Evolutionary conservation across 1,140 invertebrate species (phyloP), one percentile per base, ranked within the genome.

Genomic region (Panonychus citri): DNA sequence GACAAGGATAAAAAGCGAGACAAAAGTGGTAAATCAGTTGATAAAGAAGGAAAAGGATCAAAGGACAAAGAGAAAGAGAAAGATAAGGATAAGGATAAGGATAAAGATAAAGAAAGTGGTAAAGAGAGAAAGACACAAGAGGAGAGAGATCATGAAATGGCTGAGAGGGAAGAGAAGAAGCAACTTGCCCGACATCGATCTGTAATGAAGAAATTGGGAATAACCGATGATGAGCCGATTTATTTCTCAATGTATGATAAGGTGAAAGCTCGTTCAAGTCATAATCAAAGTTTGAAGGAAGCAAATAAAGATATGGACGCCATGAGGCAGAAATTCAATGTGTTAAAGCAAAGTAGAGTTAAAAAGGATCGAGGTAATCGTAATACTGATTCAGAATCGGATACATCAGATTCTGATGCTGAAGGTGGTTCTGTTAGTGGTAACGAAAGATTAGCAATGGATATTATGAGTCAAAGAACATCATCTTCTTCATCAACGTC

Each of bases 211-310:
- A 25, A 62, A 64, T 12, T 62, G 58, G 25, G 57, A 28, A 52
- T 53, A 27, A 25, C 15, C 69, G 82, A 86, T 64, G 85, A 89
- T 63, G 85, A 82, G 59, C 84, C 84, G 3, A 81, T 81, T 15
- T 93, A 90, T 66, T 86, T 90, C 57, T 94, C 89, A 34, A 96
- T 96, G 90, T 96, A 96, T 68, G 91, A 95, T 67, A 94, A 94
- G 71, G 88, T 96, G 0, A 96, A 96, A 71, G 84, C 88, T 3
- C 77, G 89, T 43, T 91, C 87, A 26, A 89, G 69, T 60, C 66
- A 64, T 59, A 66, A 58, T 59, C 66, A 64, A 68, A 86, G 85
- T 66, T 24, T 51, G 49, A 84, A 70, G 56, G 67, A 88, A 68
- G 81, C 87, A 70, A 34, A 34, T 34, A 85, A 86, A 63, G 75